Conservation (phyloP, 2,888 invertebrate species). For the Autographa gamma region DNA sequence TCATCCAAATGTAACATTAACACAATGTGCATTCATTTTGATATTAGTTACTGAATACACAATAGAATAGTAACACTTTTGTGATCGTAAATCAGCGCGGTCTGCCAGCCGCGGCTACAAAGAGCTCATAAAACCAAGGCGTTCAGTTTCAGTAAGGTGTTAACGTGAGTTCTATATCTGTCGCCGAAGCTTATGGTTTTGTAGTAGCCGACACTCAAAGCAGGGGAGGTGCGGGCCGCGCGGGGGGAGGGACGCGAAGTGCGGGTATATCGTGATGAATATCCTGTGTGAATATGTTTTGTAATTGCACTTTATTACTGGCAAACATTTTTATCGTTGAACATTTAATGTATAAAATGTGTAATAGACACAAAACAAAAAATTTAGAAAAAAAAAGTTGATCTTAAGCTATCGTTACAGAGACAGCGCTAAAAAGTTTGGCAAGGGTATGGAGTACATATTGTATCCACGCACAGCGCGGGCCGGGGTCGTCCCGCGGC, state of each 20-base stretch:
- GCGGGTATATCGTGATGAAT: background rate
- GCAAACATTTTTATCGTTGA: too few species aligned
- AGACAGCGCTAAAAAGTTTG: too few species aligned
- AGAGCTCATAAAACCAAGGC: conserved; percentile 3
- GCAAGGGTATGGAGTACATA: background rate
- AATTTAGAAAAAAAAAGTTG: too few species aligned
- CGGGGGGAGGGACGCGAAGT: background rate
- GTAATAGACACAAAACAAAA: too few species aligned
- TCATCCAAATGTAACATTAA: background rate
- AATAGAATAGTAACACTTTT: background rate
- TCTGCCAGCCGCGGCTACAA: conserved; percentile 23
- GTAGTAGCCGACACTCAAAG: conserved; percentile 7
- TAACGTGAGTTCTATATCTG: conserved; percentile 24
- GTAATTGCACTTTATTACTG: too few species aligned
- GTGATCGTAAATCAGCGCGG: conserved; percentile 15
- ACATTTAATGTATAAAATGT: too few species aligned
- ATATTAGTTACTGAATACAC: too few species aligned
- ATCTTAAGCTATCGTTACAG: too few species aligned
- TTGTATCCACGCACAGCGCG: background rate
- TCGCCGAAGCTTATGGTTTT: conserved; percentile 16
- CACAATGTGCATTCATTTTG: too few species aligned
- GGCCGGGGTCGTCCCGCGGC: conserved; percentile 6
- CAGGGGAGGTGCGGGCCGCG: background rate
- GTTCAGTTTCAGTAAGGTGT: conserved; percentile 23
- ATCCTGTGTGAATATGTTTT: background rate